These are phyloP conservation scores for Leptobrachium ailaonicum DNA, from an alignment of 2,113 vertebrate species.

Conservation along the genomic window DNA sequence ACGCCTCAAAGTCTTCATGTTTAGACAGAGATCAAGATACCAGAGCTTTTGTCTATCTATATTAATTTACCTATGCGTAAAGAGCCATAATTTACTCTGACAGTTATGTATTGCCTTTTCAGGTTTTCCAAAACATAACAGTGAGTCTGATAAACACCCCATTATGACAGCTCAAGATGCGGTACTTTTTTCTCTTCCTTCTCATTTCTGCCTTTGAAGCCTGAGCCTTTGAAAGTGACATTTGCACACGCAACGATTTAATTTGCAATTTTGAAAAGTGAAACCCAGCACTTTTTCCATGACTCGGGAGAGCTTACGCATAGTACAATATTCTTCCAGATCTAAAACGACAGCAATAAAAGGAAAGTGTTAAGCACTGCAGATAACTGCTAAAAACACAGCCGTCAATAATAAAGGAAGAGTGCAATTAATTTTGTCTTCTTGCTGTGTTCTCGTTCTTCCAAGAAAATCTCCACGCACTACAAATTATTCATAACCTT, in stretches of 20 bases:
- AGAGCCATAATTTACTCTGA: background rate
- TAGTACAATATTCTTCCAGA: conserved; percentile 26
- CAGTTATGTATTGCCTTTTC: background rate
- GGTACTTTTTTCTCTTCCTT: conserved; percentile 2
- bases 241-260: conserved; percentile 36
- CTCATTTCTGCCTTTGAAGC: conserved; percentile 34
- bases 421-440: conserved; percentile 20
- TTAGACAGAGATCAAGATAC: background rate
- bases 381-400: background rate
- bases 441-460: background rate
- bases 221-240: conserved; percentile 27
- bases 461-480: background rate
- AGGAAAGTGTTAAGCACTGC: conserved; percentile 14
- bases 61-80: background rate
- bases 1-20: background rate
- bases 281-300: conserved; percentile 41
- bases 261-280: conserved; percentile 41
- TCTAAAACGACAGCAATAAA: conserved; percentile 23
- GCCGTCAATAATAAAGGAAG: conserved; percentile 22
- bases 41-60: background rate
- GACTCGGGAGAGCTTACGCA: conserved; percentile 11
- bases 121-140: background rate
- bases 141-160: conserved; percentile 4
- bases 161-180: conserved; percentile 3
- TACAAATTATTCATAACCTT: conserved; percentile 28